phyloP scores from a whole-genome alignment of 2,797 vertebrate genomes.

The Hyperoplus lanceolatus region DNA sequence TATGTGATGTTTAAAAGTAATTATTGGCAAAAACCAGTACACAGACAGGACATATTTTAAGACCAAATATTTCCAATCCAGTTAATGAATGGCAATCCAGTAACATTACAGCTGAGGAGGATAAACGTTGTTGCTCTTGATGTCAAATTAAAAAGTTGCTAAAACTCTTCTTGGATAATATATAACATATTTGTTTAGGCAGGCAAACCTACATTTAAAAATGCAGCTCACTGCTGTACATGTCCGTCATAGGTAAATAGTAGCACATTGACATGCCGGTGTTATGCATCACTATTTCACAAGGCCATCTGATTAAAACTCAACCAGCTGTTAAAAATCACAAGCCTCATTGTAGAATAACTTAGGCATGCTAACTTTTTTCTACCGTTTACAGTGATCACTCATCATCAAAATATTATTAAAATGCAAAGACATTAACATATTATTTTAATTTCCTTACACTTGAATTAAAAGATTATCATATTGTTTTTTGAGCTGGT shows the following conservation, averaged over 20 bases:
- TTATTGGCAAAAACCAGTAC: neutral
- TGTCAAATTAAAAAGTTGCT: neutral
- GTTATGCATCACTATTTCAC: slow-evolving; percentile 14
- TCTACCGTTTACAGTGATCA: neutral
- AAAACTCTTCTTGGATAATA: neutral
- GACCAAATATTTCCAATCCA: neutral
- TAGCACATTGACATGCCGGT: neutral
- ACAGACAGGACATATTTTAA: neutral
- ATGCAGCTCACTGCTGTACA: neutral
- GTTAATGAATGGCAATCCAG: neutral
- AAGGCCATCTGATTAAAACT: slow-evolving; percentile 56
- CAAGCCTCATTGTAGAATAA: slow-evolving; percentile 8
- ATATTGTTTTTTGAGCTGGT: neutral
- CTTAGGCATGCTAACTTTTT: neutral
- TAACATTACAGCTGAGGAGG: neutral
- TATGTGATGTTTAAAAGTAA: neutral
- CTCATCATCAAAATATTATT: neutral
- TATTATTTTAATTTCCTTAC: neutral
- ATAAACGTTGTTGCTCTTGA: neutral
- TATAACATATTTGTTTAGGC: neutral
- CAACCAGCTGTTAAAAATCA: slow-evolving; percentile 49
- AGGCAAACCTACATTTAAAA: neutral
- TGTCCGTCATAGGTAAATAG: slow-evolving; percentile 2
- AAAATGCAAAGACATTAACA: neutral
- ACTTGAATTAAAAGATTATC: neutral